phyloP scores from a whole-genome alignment of 2,113 vertebrate species.

The Platichthys flesus region DNA sequence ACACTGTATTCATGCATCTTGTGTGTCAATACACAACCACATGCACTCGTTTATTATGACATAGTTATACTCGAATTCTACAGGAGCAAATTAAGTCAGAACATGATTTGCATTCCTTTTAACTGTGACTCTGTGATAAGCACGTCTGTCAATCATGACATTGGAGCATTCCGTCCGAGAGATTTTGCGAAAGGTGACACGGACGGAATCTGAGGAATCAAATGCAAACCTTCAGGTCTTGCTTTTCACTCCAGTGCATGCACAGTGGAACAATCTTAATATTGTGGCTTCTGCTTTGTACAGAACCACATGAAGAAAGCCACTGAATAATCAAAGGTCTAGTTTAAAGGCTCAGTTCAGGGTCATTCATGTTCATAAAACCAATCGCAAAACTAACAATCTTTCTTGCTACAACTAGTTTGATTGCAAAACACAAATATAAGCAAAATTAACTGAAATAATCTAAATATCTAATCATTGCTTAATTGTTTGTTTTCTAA shows the following conservation, averaged over 20 bases:
- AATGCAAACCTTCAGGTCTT: neutral
- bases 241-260: slow-evolving; percentile 6
- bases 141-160: slow-evolving; percentile 40
- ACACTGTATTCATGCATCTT: neutral
- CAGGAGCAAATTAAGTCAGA: slow-evolving; percentile 26
- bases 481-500: neutral
- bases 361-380: slow-evolving; percentile 33
- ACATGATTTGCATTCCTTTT: slow-evolving; percentile 25
- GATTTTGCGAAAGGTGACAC: neutral
- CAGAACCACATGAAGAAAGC: slow-evolving; percentile 23
- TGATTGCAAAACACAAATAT: neutral
- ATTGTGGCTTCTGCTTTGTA: slow-evolving; percentile 8
- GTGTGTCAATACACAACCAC: neutral
- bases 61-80: neutral
- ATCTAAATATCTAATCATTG: neutral
- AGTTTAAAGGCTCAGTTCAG: slow-evolving; percentile 27
- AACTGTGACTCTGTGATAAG: neutral
- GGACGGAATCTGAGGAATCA: no score
- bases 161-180: slow-evolving; percentile 36
- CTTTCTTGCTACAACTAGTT: neutral
- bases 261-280: slow-evolving; percentile 11
- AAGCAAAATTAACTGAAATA: slow-evolving; percentile 2
- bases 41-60: neutral
- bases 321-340: slow-evolving; percentile 13
- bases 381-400: neutral